Conservation (phyloP, 2,888 invertebrate species). For the Ellobium chinense region DNA sequence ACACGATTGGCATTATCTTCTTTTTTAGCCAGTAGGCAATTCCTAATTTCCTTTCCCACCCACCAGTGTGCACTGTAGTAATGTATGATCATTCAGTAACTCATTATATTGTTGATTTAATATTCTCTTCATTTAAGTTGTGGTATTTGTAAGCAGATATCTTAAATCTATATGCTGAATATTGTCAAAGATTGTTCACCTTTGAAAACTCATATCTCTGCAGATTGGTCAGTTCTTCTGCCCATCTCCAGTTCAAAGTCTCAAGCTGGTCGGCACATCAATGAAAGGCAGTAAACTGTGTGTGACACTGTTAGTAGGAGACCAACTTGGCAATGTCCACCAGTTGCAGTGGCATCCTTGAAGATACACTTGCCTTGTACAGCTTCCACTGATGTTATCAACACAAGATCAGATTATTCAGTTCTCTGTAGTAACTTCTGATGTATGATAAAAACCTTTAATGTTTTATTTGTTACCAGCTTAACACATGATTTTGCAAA, state of each 20-base stretch:
- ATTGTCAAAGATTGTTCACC: neutral
- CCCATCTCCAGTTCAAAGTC: slow-evolving; percentile 63
- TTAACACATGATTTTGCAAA: neutral
- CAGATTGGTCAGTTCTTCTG: slow-evolving; percentile 71
- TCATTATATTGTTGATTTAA: neutral
- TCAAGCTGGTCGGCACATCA: slow-evolving; percentile 42
- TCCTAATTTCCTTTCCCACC: too few relatives aligned
- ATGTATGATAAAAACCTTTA: neutral
- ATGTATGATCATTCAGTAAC: too few relatives aligned
- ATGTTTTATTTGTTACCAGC: neutral
- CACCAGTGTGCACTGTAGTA: too few relatives aligned
- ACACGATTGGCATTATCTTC: too few relatives aligned
- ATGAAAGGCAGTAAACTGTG: neutral
- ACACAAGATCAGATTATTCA: neutral
- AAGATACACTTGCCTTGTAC: neutral
- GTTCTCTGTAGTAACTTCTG: neutral
- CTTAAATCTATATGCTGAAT: too few relatives aligned
- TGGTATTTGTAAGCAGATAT: too few relatives aligned
- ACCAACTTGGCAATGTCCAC: slow-evolving; percentile 66
- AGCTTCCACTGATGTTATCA: too few relatives aligned
- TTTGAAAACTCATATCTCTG: slow-evolving; percentile 27
- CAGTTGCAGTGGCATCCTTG: slow-evolving; percentile 58
- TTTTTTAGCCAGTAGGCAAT: too few relatives aligned
- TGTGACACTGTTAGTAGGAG: slow-evolving; percentile 61
- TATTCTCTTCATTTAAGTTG: neutral